A percentile compares a stretch with the other conserved stretches of the same genome.
These are phyloP conservation scores for Tetragonisca angustula DNA, from an alignment of 2,888 invertebrate genomes.

Conservation along the genomic window DNA sequence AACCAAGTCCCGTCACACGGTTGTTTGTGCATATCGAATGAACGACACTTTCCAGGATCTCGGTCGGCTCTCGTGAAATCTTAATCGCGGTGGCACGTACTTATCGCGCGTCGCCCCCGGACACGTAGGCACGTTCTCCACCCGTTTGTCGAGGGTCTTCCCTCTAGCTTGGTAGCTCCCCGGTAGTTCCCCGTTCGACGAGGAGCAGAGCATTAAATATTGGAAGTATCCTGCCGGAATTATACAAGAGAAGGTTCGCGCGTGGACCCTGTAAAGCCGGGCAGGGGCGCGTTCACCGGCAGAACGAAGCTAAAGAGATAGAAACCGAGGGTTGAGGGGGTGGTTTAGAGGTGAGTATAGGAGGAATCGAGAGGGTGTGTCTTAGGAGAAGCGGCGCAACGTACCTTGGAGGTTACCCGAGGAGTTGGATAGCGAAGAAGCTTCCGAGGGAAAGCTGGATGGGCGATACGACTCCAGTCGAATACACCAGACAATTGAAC, in stretches of 20 bases:
- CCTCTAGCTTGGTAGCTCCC: conserved; percentile 37
- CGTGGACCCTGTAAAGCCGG: conserved; percentile 59
- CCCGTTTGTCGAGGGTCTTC: conserved; percentile 42
- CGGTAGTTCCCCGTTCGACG: conserved; percentile 50
- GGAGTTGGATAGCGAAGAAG: conserved; percentile 47
- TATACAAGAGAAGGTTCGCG: conserved; percentile 66
- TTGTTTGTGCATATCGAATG: conserved; percentile 81
- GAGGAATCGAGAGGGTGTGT: conserved; percentile 4
- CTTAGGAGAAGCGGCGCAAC: conserved; percentile 46
- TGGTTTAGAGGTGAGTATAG: conserved; percentile 27
- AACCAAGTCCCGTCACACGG: conserved; percentile 82
- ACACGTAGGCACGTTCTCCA: conserved; percentile 54
- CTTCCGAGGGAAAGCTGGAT: conserved; percentile 59
- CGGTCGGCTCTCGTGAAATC: conserved; percentile 78
- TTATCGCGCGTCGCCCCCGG: conserved; percentile 68
- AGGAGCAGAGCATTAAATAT: conserved; percentile 71
- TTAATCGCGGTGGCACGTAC: conserved; percentile 76
- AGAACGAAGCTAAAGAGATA: conserved; percentile 36
- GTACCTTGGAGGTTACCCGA: conserved; percentile 32
- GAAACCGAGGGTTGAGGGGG: conserved; percentile 20
- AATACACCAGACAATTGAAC: conserved; percentile 80
- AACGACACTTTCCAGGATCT: conserved; percentile 72
- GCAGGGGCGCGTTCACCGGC: conserved; percentile 30
- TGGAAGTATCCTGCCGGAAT: conserved; percentile 71
- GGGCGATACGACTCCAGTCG: conserved; percentile 70